A percentile compares a stretch with the other conserved stretches of the same genome.
phyloP scores from a whole-genome alignment of 2,797 vertebrate species.

The Agapornis canus region DNA sequence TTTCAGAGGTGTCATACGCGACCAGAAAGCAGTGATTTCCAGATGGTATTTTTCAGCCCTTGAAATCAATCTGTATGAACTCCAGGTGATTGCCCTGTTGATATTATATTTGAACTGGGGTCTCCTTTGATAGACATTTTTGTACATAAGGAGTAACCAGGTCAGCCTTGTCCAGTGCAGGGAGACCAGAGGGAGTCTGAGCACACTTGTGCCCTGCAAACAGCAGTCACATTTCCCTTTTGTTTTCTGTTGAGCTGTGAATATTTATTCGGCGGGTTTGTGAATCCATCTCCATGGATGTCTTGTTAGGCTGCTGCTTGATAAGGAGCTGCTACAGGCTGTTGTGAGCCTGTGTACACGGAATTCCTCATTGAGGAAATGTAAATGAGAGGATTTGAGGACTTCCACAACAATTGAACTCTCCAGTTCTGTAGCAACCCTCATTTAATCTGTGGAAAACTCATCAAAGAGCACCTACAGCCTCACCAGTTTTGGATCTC shows the following conservation, averaged over 20 bases:
- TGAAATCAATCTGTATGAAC: background rate
- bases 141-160: background rate
- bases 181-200: background rate
- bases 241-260: background rate
- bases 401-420: constrained; percentile 36
- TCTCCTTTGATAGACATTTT: background rate
- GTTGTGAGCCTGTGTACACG: constrained; percentile 22
- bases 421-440: background rate
- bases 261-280: constrained; percentile 1
- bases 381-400: constrained; percentile 48
- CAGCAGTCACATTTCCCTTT: background rate
- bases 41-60: constrained; percentile 5
- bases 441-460: constrained; percentile 22
- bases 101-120: background rate
- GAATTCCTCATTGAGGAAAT: constrained; percentile 24
- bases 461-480: constrained; percentile 15
- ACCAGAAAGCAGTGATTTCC: background rate
- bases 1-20: background rate
- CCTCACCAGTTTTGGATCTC: background rate
- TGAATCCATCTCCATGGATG: constrained; percentile 9
- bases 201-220: background rate
- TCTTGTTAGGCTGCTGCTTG: constrained; percentile 1
- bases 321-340: constrained; percentile 7
- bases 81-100: background rate
- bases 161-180: background rate